Evolutionary conservation across 2,888 invertebrate species (phyloP).

Genomic region (Eupithecia abbreviata): DNA sequence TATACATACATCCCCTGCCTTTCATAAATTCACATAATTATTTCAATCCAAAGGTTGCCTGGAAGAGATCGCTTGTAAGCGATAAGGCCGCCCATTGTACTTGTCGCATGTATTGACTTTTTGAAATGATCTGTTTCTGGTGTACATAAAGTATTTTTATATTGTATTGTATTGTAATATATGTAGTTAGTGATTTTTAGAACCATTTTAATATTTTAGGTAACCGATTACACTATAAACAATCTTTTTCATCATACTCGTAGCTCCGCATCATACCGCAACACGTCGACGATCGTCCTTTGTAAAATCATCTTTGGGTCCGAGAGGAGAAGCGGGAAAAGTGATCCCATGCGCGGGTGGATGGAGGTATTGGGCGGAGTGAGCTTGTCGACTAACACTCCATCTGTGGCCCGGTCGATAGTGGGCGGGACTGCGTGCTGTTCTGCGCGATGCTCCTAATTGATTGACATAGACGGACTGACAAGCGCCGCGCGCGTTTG

Average conservation of each 20-base stretch:
- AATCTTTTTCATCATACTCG: background rate
- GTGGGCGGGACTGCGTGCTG: constrained; percentile 74
- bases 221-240: background rate
- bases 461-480: constrained; percentile 80
- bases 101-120: too few relatives aligned
- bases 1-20: too few relatives aligned
- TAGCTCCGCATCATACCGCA: background rate
- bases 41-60: too few relatives aligned
- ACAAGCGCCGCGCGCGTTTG: constrained; percentile 70
- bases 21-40: too few relatives aligned
- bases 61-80: too few relatives aligned
- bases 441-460: constrained; percentile 66
- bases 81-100: too few relatives aligned
- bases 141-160: too few relatives aligned
- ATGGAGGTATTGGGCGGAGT: constrained; percentile 60
- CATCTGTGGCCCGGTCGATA: constrained; percentile 61
- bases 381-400: constrained; percentile 15
- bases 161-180: too few relatives aligned
- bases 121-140: too few relatives aligned
- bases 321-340: constrained; percentile 30
- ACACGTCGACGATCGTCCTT: background rate
- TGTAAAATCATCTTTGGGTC: background rate
- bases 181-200: background rate
- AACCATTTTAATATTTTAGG: background rate
- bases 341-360: constrained; percentile 9